phyloP scores from a whole-genome alignment of 2,113 vertebrate genomes.

The Cyrtonyx montezumae region DNA sequence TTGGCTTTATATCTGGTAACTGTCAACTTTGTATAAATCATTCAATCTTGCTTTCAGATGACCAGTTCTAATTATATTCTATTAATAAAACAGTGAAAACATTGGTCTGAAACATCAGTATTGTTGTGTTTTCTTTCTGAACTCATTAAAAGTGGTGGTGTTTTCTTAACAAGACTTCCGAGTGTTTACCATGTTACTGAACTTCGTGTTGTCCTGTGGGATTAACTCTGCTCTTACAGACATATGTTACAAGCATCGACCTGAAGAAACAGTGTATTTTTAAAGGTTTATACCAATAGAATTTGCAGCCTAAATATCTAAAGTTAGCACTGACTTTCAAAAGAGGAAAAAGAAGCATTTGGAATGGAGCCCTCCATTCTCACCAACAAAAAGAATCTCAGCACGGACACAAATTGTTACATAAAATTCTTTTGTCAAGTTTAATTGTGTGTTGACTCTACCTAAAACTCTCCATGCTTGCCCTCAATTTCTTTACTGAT shows the following conservation, averaged over 20 bases:
- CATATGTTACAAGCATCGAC: background rate
- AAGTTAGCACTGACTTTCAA: background rate
- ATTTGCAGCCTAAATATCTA: background rate
- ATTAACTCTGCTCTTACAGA: background rate
- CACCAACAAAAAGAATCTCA: background rate
- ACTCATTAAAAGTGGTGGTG: background rate
- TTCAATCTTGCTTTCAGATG: conserved; percentile 14
- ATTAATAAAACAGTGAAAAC: conserved; percentile 51
- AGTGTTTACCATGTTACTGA: background rate
- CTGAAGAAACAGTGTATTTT: background rate
- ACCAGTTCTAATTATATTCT: background rate
- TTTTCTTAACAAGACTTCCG: background rate
- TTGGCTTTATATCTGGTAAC: background rate
- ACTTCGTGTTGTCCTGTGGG: background rate
- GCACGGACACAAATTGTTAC: background rate
- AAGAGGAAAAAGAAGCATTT: background rate
- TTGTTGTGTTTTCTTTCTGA: conserved; percentile 60
- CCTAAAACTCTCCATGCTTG: background rate
- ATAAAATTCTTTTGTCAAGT: background rate
- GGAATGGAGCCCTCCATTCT: background rate
- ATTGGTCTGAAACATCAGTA: conserved; percentile 24
- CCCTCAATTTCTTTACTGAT: background rate
- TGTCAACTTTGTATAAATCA: conserved; percentile 15
- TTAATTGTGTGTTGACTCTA: background rate
- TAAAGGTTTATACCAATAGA: background rate